Base-by-base conservation (phyloP, 2,888 invertebrate genomes). In the Acronicta leporina region DNA sequence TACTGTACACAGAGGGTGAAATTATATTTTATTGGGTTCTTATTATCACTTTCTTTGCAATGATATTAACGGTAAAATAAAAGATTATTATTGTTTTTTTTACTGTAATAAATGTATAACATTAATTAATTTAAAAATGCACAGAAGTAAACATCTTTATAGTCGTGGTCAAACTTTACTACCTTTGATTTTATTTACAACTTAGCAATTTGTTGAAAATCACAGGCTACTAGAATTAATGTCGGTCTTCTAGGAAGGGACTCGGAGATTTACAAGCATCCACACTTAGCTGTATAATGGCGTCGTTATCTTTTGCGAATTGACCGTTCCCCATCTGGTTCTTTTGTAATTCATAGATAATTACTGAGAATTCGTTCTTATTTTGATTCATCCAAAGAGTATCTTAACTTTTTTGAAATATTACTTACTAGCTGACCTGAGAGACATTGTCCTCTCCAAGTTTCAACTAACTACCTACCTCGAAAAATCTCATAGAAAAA, bases 161-260 rank as follows among this genome's bases (percentile, higher is more conserved):
- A 49, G 30, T 9, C 2, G 10, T 43, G 7, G 25, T 10, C 14
- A 49, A 62, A 41, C 35, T 46, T 41, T 40, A 41, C 40, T 20
- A 7, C 1, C 9, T 0, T 16, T 38, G 14, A 58, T 38, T n/a
- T 38, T 51, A 45, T 27, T 9, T 16, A 13, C 7, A 20, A 3
- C 8, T 48, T 27, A 35, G 40, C 40, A 55, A 55, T 53, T 56
- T 50, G 49, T 42, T 56, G 38, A 42, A 51, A 47, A 53, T 60
- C 49, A 38, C 47, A 60, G 53, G 47, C 30, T 51, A 14, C 47
- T 51, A 13, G 14, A 51, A 38, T 49, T 41, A 13, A 47, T 13
- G 14, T 49, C 9, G 8, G 35, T 13, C 25, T 68, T 68, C 69
- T 64, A 41, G 25, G 68, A 68, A 68, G 45, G 33, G 33, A n/a